phyloP scores from a whole-genome alignment of 1,140 invertebrate species.

The Teleopsis dalmanni region DNA sequence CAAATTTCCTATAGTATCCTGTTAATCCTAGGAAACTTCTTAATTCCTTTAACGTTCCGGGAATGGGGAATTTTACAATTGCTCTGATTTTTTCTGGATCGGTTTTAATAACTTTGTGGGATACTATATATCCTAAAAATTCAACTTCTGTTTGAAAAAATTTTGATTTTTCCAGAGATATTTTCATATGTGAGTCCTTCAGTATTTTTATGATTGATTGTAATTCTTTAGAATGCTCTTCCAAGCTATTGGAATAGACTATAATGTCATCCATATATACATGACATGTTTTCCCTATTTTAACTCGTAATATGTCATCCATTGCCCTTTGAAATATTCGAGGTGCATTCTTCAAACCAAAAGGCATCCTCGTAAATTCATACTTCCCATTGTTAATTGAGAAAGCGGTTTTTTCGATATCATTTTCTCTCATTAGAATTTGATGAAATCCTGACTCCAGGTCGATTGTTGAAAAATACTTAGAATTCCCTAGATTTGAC shows the following conservation, averaged over 20 bases:
- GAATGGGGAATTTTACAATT: slow-evolving; percentile 23
- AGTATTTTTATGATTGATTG: slow-evolving; percentile 20
- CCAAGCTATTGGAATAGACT: slow-evolving; percentile 18
- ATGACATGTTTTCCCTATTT: slow-evolving; percentile 23
- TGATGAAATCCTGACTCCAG: slow-evolving; percentile 32
- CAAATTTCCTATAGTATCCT: slow-evolving; percentile 23
- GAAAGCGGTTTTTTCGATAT: slow-evolving; percentile 10
- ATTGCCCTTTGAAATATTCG: slow-evolving; percentile 44
- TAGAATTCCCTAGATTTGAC: slow-evolving; percentile 21
- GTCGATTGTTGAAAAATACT: slow-evolving; percentile 31
- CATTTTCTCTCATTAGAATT: slow-evolving; percentile 13
- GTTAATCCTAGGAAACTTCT: slow-evolving; percentile 25
- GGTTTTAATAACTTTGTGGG: slow-evolving; percentile 21
- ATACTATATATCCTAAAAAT: slow-evolving; percentile 23
- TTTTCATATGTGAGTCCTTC: no score
- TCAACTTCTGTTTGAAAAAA: slow-evolving; percentile 22
- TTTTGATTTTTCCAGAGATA: slow-evolving; percentile 28
- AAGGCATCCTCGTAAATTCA: slow-evolving; percentile 27
- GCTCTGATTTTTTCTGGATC: slow-evolving; percentile 17
- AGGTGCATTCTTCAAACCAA: slow-evolving; percentile 39
- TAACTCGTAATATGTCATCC: slow-evolving; percentile 28
- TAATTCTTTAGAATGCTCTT: slow-evolving; percentile 23
- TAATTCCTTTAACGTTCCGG: slow-evolving; percentile 15
- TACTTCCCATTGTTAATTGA: background rate
- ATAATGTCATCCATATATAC: slow-evolving; percentile 37